Conservation (phyloP, 2,888 invertebrate genomes). For the Petrophora chlorosata region DNA sequence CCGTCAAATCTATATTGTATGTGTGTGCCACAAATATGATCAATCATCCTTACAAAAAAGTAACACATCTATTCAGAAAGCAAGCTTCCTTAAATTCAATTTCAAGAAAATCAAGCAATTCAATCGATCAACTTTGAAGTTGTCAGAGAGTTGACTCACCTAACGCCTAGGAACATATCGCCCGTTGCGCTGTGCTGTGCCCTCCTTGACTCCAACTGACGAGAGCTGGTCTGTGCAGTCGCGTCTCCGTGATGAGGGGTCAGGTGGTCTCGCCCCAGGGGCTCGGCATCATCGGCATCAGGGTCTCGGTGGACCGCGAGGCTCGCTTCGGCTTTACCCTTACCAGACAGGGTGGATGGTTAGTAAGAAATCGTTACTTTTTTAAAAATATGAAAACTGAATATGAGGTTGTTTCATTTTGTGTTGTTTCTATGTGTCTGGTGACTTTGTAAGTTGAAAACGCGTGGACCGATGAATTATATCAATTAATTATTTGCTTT, state of each 20-base stretch:
- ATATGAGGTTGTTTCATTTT: too few species aligned
- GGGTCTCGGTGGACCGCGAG: slow-evolving; percentile 97
- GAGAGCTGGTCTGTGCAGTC: slow-evolving; percentile 87
- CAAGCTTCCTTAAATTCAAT: slow-evolving; percentile 21
- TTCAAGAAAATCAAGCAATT: slow-evolving; percentile 8
- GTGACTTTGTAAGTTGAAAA: too few species aligned
- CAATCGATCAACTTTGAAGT: slow-evolving; percentile 17
- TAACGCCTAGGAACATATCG: slow-evolving; percentile 51
- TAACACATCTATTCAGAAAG: slow-evolving; percentile 20
- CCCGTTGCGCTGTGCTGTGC: slow-evolving; percentile 50
- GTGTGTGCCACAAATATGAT: slow-evolving; percentile 3
- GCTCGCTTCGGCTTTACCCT: slow-evolving; percentile 98
- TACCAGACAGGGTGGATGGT: slow-evolving; percentile 97
- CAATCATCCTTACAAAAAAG: slow-evolving; percentile 14
- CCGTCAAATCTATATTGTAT: not conserved
- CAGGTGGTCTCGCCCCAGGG: slow-evolving; percentile 97
- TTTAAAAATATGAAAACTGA: not conserved
- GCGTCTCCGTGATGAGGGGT: slow-evolving; percentile 99
- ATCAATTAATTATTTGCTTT: too few species aligned
- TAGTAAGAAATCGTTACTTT: slow-evolving; percentile 74
- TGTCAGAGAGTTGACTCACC: slow-evolving; percentile 27
- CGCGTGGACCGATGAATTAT: too few species aligned
- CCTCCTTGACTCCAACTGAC: slow-evolving; percentile 56
- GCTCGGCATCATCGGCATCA: slow-evolving; percentile 97
- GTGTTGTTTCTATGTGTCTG: too few species aligned